phyloP scores from a whole-genome alignment of 2,888 invertebrate genomes.

The Cephus rjabovi region DNA sequence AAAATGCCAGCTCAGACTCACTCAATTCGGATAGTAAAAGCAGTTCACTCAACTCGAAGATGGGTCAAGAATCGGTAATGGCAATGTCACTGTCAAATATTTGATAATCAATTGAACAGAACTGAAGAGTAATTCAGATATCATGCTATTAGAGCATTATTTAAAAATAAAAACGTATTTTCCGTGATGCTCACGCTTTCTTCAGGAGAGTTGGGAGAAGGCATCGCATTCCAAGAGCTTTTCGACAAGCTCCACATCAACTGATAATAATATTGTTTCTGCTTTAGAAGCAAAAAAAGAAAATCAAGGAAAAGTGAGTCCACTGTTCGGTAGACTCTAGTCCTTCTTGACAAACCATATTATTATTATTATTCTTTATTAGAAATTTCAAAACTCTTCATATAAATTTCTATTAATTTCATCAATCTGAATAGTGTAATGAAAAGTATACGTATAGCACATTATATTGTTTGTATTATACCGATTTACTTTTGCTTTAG shows the following conservation, averaged over 20 bases:
- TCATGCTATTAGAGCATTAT: constrained; percentile 46
- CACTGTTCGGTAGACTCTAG: constrained; percentile 6
- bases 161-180: constrained; percentile 1
- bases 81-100: constrained; percentile 23
- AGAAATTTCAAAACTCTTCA: not conserved
- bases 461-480: not conserved
- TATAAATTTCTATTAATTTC: not conserved
- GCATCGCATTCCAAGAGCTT: constrained; percentile 75
- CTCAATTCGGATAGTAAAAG: constrained; percentile 88
- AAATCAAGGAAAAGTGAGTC: constrained; percentile 62
- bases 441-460: not conserved
- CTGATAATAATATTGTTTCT: constrained; percentile 72
- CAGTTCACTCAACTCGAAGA: constrained; percentile 86
- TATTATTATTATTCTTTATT: not conserved
- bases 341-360: not conserved
- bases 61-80: constrained; percentile 84
- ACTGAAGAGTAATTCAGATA: constrained; percentile 1
- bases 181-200: constrained; percentile 37
- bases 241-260: constrained; percentile 74
- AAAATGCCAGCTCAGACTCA: constrained; percentile 85
- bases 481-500: not conserved
- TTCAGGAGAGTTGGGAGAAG: constrained; percentile 72
- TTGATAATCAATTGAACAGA: constrained; percentile 20
- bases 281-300: constrained; percentile 70
- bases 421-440: not conserved